Conservation (phyloP, 2,888 invertebrate species). For the Tridacna crocea region DNA sequence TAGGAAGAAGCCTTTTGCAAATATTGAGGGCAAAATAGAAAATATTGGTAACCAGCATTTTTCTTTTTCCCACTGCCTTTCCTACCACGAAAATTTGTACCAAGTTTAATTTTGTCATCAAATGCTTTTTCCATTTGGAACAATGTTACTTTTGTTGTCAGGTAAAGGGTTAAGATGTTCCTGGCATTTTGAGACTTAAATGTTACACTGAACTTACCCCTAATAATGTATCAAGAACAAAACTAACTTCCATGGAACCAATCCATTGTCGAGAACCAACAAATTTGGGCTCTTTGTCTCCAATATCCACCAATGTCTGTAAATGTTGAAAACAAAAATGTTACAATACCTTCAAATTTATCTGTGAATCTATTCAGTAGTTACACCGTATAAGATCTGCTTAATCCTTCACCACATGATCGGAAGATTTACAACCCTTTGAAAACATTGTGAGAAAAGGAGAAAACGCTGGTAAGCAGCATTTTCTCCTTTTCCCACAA, state of each 20-base stretch:
- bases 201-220: slow-evolving; percentile 75
- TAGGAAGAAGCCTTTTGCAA: not conserved
- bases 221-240: slow-evolving; percentile 93
- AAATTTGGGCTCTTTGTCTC: slow-evolving; percentile 95
- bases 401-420: too few species aligned
- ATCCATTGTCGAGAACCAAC: slow-evolving; percentile 98
- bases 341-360: too few species aligned
- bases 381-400: too few species aligned
- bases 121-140: not conserved
- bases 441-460: too few species aligned
- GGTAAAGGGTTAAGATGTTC: not conserved
- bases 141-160: not conserved
- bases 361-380: too few species aligned
- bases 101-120: not conserved
- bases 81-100: not conserved
- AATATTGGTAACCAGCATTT: not conserved
- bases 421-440: too few species aligned
- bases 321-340: slow-evolving; percentile 76
- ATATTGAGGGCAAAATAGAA: not conserved
- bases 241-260: slow-evolving; percentile 98
- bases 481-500: too few species aligned
- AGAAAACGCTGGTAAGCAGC: too few species aligned
- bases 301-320: slow-evolving; percentile 95
- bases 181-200: not conserved
- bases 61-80: not conserved